These are phyloP conservation scores for Pseudococcus jackbeardsleyi DNA, from an alignment of 2,888 invertebrate species.

Conservation along the genomic window DNA sequence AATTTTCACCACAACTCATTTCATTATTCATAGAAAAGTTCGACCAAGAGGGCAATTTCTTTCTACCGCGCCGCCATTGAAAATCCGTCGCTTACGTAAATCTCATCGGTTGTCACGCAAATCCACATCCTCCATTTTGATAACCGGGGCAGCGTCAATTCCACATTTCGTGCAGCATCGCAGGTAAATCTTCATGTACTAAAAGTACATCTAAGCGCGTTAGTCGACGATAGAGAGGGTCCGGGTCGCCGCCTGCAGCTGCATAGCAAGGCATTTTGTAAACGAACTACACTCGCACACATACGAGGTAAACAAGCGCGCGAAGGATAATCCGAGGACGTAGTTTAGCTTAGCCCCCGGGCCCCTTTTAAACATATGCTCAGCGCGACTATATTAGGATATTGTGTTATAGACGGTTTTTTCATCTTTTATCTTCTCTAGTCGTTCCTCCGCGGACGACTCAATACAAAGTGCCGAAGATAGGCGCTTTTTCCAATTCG, in stretches of 20 bases:
- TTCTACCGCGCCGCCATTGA: too few species aligned
- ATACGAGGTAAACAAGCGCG: background rate
- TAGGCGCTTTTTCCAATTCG: background rate
- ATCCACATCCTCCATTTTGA: background rate
- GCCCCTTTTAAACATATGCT: slow-evolving; percentile 58
- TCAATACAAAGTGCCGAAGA: slow-evolving; percentile 40
- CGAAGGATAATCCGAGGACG: slow-evolving; percentile 49
- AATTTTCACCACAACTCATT: too few species aligned
- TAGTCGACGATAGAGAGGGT: slow-evolving; percentile 31
- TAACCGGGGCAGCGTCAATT: background rate
- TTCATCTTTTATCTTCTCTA: slow-evolving; percentile 57
- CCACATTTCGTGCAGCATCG: background rate
- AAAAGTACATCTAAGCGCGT: background rate
- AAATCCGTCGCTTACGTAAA: too few species aligned
- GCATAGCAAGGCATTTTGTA: slow-evolving; percentile 51
- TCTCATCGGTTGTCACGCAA: background rate
- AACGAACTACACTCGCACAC: background rate
- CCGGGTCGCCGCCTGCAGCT: slow-evolving; percentile 57
- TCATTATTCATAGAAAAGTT: too few species aligned
- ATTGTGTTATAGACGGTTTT: slow-evolving; percentile 62
- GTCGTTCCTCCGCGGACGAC: slow-evolving; percentile 44
- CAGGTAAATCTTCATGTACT: background rate
- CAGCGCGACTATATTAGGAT: slow-evolving; percentile 59
- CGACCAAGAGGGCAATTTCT: too few species aligned
- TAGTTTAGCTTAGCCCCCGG: slow-evolving; percentile 59